A percentile compares a stretch with the other conserved stretches of the same genome.
These are phyloP conservation scores for Caenorhabditis panamensis DNA, from an alignment of 2,888 invertebrate species.

Conservation along the genomic window DNA sequence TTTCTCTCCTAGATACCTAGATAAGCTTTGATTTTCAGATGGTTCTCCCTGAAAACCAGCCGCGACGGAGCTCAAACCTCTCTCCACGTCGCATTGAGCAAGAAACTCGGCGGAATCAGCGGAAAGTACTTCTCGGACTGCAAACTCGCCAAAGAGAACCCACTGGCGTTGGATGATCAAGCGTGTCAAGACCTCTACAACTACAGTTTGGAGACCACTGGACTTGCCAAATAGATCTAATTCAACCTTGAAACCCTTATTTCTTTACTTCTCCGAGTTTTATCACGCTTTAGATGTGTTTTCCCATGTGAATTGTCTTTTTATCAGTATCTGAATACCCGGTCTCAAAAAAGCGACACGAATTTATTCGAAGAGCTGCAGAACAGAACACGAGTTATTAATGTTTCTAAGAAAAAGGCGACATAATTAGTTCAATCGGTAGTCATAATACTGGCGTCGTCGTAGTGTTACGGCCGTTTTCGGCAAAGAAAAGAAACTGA, in stretches of 20 bases:
- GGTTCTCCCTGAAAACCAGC: conserved; percentile 85
- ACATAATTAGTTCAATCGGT: neutral
- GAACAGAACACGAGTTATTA: neutral
- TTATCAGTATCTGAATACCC: too few species aligned
- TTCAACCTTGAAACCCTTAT: too few species aligned
- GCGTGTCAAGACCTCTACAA: conserved; percentile 79
- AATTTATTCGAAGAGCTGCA: neutral
- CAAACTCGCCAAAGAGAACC: conserved; percentile 65
- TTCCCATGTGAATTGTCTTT: too few species aligned
- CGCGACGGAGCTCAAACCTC: conserved; percentile 89
- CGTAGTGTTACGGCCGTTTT: conserved; percentile 24
- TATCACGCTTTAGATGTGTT: too few species aligned
- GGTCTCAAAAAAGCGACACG: conserved; percentile 6
- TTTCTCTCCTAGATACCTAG: too few species aligned
- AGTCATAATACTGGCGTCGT: conserved; percentile 42
- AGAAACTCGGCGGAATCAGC: conserved; percentile 87
- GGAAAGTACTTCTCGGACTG: conserved; percentile 86
- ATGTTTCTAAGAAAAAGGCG: neutral
- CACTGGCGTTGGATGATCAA: conserved; percentile 71
- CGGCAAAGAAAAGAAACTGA: conserved; percentile 12
- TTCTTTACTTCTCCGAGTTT: too few species aligned
- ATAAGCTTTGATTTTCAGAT: too few species aligned
- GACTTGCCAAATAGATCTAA: conserved; percentile 46
- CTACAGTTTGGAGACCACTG: conserved; percentile 70
- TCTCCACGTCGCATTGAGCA: conserved; percentile 88